Conservation (phyloP, 1,140 invertebrate species). For the Acyrthosiphon pisum region DNA sequence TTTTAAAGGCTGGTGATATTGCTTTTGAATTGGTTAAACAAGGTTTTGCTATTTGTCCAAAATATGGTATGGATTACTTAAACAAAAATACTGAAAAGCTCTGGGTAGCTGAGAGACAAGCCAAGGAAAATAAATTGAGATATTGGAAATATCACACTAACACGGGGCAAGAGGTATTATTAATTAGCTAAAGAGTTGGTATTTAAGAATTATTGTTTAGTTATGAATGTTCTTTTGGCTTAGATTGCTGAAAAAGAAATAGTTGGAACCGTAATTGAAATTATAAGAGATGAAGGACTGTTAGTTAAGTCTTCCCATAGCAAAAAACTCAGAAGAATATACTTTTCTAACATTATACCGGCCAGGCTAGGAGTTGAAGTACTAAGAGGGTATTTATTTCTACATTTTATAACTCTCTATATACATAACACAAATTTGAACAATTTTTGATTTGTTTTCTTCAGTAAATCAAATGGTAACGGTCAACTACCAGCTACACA, state of each 20-base stretch:
- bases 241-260: slow-evolving; percentile 74
- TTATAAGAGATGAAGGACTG: slow-evolving; percentile 92
- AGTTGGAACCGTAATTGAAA: slow-evolving; percentile 85
- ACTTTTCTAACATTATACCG: slow-evolving; percentile 92
- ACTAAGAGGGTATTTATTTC: slow-evolving; percentile 31
- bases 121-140: slow-evolving; percentile 85
- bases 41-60: slow-evolving; percentile 96
- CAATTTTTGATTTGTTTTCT: not conserved
- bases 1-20: slow-evolving; percentile 84
- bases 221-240: not conserved
- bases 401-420: not conserved
- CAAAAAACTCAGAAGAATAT: slow-evolving; percentile 88
- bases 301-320: slow-evolving; percentile 78
- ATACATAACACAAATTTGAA: not conserved
- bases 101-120: slow-evolving; percentile 81
- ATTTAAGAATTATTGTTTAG: not conserved
- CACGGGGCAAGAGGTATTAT: slow-evolving; percentile 60
- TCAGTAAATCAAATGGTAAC: slow-evolving; percentile 28
- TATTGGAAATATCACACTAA: slow-evolving; percentile 88
- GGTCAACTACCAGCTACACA: slow-evolving; percentile 44
- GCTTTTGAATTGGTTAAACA: slow-evolving; percentile 89
- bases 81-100: slow-evolving; percentile 74
- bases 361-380: slow-evolving; percentile 71
- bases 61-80: slow-evolving; percentile 95
- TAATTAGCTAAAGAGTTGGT: not conserved